These are phyloP conservation scores for Antennarius striatus DNA, from an alignment of 2,113 vertebrate genomes.

Conservation along the genomic window DNA sequence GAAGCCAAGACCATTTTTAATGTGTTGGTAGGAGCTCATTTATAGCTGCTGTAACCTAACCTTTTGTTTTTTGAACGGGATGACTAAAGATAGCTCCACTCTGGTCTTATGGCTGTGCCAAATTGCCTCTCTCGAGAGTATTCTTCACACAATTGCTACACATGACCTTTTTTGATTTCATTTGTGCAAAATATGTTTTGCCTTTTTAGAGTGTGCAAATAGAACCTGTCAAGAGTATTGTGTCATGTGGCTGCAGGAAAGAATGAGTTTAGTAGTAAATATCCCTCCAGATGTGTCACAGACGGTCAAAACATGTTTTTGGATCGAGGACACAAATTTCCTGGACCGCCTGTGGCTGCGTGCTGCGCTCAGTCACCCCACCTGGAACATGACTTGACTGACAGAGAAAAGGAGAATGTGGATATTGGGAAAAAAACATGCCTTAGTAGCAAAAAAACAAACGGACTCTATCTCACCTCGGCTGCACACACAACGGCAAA, in stretches of 20 bases:
- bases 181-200: slow-evolving; percentile 79
- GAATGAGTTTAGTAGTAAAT: slow-evolving; percentile 77
- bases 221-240: slow-evolving; percentile 73
- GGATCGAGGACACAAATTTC: slow-evolving; percentile 75
- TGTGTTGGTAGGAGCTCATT: slow-evolving; percentile 66
- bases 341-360: slow-evolving; percentile 68
- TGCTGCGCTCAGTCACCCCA: slow-evolving; percentile 66
- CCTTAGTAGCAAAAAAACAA: slow-evolving; percentile 60
- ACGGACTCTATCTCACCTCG: slow-evolving; percentile 46
- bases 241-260: slow-evolving; percentile 64
- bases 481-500: slow-evolving; percentile 64
- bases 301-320: slow-evolving; percentile 85
- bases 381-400: slow-evolving; percentile 69
- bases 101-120: slow-evolving; percentile 60
- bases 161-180: slow-evolving; percentile 73
- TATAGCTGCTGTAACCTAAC: slow-evolving; percentile 60
- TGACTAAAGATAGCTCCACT: slow-evolving; percentile 75
- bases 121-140: slow-evolving; percentile 55
- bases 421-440: slow-evolving; percentile 74
- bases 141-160: slow-evolving; percentile 60
- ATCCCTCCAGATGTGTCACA: slow-evolving; percentile 79
- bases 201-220: slow-evolving; percentile 57
- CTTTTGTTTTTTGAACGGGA: slow-evolving; percentile 71
- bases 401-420: slow-evolving; percentile 38
- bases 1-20: slow-evolving; percentile 49